Conservation (phyloP, 2,113 vertebrate genomes). For the Pao palembangensis region DNA sequence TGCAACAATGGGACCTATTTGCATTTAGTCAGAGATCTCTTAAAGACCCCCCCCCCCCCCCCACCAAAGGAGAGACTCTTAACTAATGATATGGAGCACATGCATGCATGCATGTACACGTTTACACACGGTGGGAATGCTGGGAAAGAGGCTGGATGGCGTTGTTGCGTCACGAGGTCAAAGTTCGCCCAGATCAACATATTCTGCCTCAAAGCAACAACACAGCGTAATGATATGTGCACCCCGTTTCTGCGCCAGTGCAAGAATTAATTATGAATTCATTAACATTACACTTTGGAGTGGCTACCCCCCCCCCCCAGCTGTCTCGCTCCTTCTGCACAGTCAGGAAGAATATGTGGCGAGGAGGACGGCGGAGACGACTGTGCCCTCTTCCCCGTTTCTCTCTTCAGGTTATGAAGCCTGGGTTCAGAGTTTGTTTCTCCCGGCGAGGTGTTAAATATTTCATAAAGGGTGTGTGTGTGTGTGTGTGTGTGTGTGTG, state of each 20-base stretch:
- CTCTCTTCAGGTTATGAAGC: slow-evolving; percentile 71
- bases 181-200: slow-evolving; percentile 42
- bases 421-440: slow-evolving; percentile 67
- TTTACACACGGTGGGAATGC: not conserved
- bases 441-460: slow-evolving; percentile 72
- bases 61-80: slow-evolving; percentile 6
- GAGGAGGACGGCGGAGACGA: slow-evolving; percentile 21
- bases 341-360: slow-evolving; percentile 38
- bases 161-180: slow-evolving; percentile 48
- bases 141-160: slow-evolving; percentile 29
- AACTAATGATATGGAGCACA: slow-evolving; percentile 23
- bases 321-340: slow-evolving; percentile 31
- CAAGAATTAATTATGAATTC: slow-evolving; percentile 72
- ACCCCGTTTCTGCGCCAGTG: slow-evolving; percentile 59
- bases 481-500: too few relatives aligned
- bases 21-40: slow-evolving; percentile 47
- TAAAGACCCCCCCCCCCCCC: too few relatives aligned
- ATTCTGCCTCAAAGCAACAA: slow-evolving; percentile 54
- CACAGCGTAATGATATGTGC: slow-evolving; percentile 55
- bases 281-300: slow-evolving; percentile 66
- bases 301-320: slow-evolving; percentile 37
- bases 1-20: slow-evolving; percentile 72
- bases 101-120: slow-evolving; percentile 11
- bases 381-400: slow-evolving; percentile 38
- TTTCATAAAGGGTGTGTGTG: slow-evolving; percentile 77